Evolutionary conservation across 2,113 vertebrate species (phyloP), one percentile per base, ranked within the genome.

Genomic region (Coptodon bakossiorum): DNA sequence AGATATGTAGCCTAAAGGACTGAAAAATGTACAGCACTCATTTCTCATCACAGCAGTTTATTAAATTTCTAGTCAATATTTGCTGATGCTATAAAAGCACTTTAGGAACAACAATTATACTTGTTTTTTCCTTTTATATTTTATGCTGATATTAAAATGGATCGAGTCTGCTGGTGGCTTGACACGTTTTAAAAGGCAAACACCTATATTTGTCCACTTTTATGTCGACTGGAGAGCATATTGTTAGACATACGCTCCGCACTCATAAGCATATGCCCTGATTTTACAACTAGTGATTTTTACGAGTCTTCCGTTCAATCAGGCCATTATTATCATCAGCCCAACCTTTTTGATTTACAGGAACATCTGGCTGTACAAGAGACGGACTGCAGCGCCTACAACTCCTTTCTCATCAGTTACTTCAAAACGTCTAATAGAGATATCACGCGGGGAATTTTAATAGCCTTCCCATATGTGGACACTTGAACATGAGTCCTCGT

Each of bases 261-360:
- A 91, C 89, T 89, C 83, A 88, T 86, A 88, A 91, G 88, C 93
- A 94, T 93, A 94, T 95, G 95, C 56, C 88, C 19, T n/a, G 81
- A 52, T 85, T 90, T 92, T 86, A 88, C 85, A 86, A 83, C 89
- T 86, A 87, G 86, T 91, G 86, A 83, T 88, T 93, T 91, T 95
- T 94, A 94, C 36, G 93, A 93, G 87, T 90, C 82, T 91, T 94
- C 86, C 80, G 88, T 95, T 95, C 90, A 92, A 90, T 94, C 92
- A 87, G 88, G 84, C 91, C 94, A 89, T 95, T 95, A 93, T 94
- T 95, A 95, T 92, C 91, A 95, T 96, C 93, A 92, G 84, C 90
- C 90, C 86, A 82, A 92, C 87, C 90, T 93, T 89, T 66, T 91
- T 94, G 94, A 96, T 95, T 94, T 95, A 94, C 81, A 81, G 24